Evolutionary conservation across 2,888 invertebrate species (phyloP), one percentile per base, ranked within the genome.

Genomic region (Lottia gigantea): DNA sequence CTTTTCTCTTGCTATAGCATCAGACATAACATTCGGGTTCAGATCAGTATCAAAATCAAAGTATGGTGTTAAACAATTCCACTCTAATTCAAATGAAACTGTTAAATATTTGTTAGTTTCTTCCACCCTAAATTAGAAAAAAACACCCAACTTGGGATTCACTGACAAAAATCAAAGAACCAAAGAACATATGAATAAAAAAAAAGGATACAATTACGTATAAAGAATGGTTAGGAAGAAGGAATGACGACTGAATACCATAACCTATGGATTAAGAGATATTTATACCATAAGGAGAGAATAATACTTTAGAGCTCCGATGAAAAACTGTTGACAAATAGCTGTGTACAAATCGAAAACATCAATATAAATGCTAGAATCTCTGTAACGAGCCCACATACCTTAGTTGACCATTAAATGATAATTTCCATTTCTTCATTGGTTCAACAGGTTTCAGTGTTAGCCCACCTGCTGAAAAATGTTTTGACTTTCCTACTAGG

Each of bases 41-140:
- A 94, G 89, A 78, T 94, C 93, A 0, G 91, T 91, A 85, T 95
- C 94, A 83, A 92, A 95, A 82, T 94, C 92, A 86, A 94, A 95
- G 85, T 92, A 91, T 0, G 90, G 90, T 46, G 91, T 90, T 25
- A 91, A 90, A 0, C 93, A 92, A 7, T 85, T 90, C 92, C 93
- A 94, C 64, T 91, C 91, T 0, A 92, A 91, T 68, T 91, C 89
- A 83, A 94, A 90, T 14, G 91, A 90, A 3, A 94, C 92, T 2
- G 92, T 85, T 1, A 40, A 40, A 6, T 6, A 4, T 11, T 40
- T 40, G 7, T 40, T 40, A 92, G 90, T 0, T 89, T 62, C 74
- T 46, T 65, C 67, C 16, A 77, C 71, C 71, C 82, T 82, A 75
- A 61, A 72, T 68, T n/a, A 73, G 40, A 45, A 61, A 46, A 64